These are phyloP conservation scores for Disparrhopalites patrizii DNA, from an alignment of 2,888 invertebrate genomes.

Conservation along the genomic window DNA sequence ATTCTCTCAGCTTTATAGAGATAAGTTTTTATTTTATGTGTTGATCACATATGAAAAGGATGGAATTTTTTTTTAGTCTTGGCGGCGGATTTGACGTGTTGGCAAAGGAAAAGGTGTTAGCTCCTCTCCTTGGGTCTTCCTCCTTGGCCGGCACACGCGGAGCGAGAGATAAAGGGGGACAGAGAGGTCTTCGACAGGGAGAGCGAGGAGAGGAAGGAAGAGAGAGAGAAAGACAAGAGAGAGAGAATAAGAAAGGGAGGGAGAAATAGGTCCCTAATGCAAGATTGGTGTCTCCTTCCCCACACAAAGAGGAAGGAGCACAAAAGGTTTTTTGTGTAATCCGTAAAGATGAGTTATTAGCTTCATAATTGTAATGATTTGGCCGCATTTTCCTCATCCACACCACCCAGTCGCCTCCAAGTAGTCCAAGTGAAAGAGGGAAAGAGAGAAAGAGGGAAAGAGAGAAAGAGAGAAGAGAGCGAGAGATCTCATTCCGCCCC, in stretches of 20 bases:
- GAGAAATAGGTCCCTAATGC: slow-evolving; percentile 12
- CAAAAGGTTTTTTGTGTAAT: slow-evolving; percentile 24
- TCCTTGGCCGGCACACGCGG: background rate
- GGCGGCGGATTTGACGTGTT: slow-evolving; percentile 17
- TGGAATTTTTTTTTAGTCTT: too few species aligned
- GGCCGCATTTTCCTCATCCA: slow-evolving; percentile 1
- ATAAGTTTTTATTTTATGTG: slow-evolving; percentile 3
- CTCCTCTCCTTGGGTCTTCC: background rate
- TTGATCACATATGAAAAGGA: slow-evolving; percentile 20
- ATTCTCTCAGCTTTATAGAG: too few species aligned
- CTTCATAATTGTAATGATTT: slow-evolving; percentile 31
- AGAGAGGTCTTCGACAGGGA: too few species aligned
- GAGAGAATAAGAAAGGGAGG: background rate
- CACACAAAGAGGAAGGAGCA: slow-evolving; percentile 9
- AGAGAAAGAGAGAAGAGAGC: background rate
- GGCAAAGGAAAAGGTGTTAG: background rate
- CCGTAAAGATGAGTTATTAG: slow-evolving; percentile 30
- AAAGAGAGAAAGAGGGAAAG: too few species aligned
- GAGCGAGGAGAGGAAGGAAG: background rate
- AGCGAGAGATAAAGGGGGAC: slow-evolving; percentile 4
- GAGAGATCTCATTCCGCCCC: background rate
- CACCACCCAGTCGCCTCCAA: background rate
- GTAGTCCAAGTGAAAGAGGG: background rate
- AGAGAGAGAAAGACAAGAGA: slow-evolving; percentile 5
- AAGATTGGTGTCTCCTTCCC: slow-evolving; percentile 16